A percentile compares a stretch with the other conserved stretches of the same genome.
These are phyloP conservation scores for Cerceris ruficornis DNA, from an alignment of 2,888 invertebrate genomes.

Conservation along the genomic window DNA sequence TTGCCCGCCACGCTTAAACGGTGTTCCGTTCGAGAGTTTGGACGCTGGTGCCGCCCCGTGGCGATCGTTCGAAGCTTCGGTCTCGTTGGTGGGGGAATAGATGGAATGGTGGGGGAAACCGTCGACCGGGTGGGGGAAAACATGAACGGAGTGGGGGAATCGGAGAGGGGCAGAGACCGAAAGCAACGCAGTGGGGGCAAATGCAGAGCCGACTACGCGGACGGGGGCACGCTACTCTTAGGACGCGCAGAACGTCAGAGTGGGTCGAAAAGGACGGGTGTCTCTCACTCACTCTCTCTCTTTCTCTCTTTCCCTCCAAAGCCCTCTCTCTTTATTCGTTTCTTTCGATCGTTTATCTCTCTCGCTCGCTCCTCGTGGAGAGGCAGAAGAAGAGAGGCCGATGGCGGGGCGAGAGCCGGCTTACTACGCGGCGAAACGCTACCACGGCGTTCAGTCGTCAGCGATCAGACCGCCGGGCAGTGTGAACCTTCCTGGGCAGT, in stretches of 20 bases:
- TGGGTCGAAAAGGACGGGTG: conserved; percentile 75
- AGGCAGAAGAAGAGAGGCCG: conserved; percentile 63
- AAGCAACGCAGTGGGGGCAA: conserved; percentile 56
- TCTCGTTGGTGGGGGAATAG: conserved; percentile 30
- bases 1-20: conserved; percentile 64
- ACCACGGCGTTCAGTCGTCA: conserved; percentile 68
- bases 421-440: conserved; percentile 66
- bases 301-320: conserved; percentile 17
- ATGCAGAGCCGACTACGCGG: conserved; percentile 58
- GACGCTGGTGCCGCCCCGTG: conserved; percentile 71
- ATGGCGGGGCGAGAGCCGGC: conserved; percentile 72
- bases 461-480: conserved; percentile 72
- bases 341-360: conserved; percentile 58
- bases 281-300: conserved; percentile 37
- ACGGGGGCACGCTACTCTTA: conserved; percentile 67
- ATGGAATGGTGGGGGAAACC: conserved; percentile 28
- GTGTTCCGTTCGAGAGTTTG: conserved; percentile 58
- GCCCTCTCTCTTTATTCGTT: conserved; percentile 48
- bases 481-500: conserved; percentile 67
- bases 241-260: conserved; percentile 76
- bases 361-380: conserved; percentile 57
- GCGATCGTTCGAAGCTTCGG: conserved; percentile 62
- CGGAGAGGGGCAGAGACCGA: conserved; percentile 35
- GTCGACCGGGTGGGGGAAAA: conserved; percentile 33
- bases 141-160: conserved; percentile 41